Evolutionary conservation across 2,797 vertebrate species (phyloP).

Genomic region (Fratercula arctica): DNA sequence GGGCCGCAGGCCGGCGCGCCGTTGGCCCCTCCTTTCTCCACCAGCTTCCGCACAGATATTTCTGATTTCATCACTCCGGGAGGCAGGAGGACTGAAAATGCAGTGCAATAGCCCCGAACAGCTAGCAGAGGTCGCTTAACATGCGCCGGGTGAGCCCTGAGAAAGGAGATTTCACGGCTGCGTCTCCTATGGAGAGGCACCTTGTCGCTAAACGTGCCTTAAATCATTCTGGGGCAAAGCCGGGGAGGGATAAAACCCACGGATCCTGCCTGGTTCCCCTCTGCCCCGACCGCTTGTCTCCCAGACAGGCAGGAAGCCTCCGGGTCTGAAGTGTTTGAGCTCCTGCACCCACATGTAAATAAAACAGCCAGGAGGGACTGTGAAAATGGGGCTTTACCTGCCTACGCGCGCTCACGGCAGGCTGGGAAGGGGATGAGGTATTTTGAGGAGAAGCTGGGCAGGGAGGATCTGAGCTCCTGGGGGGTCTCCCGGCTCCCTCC

Average conservation of each 20-base stretch:
- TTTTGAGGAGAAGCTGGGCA: neutral
- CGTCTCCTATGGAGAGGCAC: fast-evolving
- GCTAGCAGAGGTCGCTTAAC: neutral
- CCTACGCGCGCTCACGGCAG: neutral
- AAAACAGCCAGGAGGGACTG: neutral
- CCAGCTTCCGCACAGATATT: constrained; percentile 48
- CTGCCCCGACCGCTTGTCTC: fast-evolving
- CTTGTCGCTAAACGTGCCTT: neutral
- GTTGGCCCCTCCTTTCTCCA: constrained; percentile 40
- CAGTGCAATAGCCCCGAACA: neutral
- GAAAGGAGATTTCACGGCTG: neutral
- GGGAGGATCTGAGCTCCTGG: neutral
- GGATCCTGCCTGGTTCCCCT: neutral
- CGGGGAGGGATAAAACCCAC: fast-evolving
- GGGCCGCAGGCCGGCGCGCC: neutral
- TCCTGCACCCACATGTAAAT: neutral
- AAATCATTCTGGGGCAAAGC: neutral
- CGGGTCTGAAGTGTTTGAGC: neutral
- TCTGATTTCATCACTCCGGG: constrained; percentile 21
- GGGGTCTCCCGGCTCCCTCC: neutral
- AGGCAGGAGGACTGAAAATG: neutral
- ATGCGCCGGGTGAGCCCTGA: neutral
- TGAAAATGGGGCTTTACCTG: neutral
- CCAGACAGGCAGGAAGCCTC: neutral
- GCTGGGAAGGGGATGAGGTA: neutral